Evolutionary conservation across 2,113 vertebrate species (phyloP).

Genomic region (Lepus timidus): DNA sequence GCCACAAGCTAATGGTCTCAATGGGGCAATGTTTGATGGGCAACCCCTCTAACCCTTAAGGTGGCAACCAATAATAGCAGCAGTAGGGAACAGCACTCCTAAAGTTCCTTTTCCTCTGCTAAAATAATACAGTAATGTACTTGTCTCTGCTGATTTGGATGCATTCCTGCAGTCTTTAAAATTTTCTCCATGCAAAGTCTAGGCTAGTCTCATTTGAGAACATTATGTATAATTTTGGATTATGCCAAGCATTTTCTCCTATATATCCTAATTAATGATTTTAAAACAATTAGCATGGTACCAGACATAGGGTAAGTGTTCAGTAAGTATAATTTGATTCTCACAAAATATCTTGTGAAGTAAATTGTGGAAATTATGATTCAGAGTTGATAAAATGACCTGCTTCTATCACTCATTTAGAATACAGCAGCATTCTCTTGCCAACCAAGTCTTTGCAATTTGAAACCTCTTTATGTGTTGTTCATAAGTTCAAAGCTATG

Average conservation of each 20-base stretch:
- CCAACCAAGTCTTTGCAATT: not conserved
- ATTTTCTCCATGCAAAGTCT: not conserved
- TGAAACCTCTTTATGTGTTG: not conserved
- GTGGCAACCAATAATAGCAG: not conserved
- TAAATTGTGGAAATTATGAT: slow-evolving; percentile 5
- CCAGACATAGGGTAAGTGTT: not conserved
- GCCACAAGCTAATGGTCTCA: not conserved
- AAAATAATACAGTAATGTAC: not conserved
- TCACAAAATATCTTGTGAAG: slow-evolving; percentile 7
- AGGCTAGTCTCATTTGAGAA: not conserved
- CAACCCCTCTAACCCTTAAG: not conserved
- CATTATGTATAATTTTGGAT: not conserved
- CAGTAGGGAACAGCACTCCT: not conserved
- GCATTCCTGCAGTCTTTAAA: not conserved
- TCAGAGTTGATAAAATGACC: not conserved
- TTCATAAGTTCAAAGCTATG: not conserved
- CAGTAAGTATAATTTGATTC: not conserved
- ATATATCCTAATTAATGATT: not conserved
- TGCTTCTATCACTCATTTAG: not conserved
- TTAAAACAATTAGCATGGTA: not conserved
- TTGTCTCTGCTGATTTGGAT: not conserved
- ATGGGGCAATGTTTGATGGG: not conserved
- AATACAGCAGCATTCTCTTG: not conserved
- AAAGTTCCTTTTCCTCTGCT: not conserved
- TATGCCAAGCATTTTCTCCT: not conserved